Evolutionary conservation across 2,888 invertebrate species (phyloP).

Genomic region (Ethmia dodecea): DNA sequence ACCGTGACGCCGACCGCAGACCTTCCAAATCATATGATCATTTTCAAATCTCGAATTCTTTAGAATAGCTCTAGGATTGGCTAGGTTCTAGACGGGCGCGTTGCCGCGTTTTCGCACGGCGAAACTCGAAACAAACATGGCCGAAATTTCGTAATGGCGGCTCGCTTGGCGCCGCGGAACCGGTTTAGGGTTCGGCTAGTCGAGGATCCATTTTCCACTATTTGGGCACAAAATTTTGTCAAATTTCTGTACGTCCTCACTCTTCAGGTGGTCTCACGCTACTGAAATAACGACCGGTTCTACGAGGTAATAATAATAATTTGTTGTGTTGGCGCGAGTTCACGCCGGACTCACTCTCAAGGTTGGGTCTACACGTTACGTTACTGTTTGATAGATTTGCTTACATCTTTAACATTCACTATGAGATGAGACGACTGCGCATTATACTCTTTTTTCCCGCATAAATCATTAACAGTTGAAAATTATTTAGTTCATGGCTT

Average conservation of each 20-base stretch:
- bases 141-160: conserved; percentile 67
- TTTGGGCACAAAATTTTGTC: conserved; percentile 25
- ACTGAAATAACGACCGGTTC: conserved; percentile 62
- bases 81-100: background rate
- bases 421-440: no score
- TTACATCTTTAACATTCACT: conserved; percentile 36
- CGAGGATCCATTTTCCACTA: conserved; percentile 2
- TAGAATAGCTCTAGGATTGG: background rate
- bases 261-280: conserved; percentile 51
- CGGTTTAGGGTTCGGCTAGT: conserved; percentile 39
- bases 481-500: no score
- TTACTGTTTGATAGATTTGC: conserved; percentile 36
- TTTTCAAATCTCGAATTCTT: conserved; percentile 36
- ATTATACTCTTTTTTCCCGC: no score
- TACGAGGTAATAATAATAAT: conserved; percentile 41
- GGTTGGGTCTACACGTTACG: conserved; percentile 35
- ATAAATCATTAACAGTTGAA: no score
- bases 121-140: conserved; percentile 61
- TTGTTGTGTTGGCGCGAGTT: conserved; percentile 36
- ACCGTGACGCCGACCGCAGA: conserved; percentile 17
- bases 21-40: conserved; percentile 32
- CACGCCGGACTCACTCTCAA: conserved; percentile 39
- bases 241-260: conserved; percentile 43
- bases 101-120: conserved; percentile 50
- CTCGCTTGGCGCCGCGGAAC: conserved; percentile 46